Evolutionary conservation across 30 jellyfish, hydroid and myxozoan species (phyloP).

Genomic region (Hydra vulgaris): DNA sequence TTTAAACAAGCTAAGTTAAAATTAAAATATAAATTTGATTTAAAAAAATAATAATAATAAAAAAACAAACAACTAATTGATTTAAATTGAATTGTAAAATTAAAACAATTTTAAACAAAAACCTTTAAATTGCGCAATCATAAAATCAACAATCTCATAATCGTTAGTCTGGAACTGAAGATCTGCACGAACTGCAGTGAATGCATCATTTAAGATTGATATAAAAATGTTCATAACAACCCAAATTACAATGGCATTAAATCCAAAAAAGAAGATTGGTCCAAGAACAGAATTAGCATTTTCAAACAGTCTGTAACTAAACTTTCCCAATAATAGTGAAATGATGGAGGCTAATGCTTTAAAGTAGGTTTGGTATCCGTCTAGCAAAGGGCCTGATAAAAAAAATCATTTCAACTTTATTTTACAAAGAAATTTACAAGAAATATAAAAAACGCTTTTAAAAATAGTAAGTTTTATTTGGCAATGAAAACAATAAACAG

Average conservation of each 20-base stretch:
- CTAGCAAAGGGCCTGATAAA: conserved; percentile 40
- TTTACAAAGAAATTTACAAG: background rate
- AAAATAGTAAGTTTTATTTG: too few relatives aligned
- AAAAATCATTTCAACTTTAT: background rate
- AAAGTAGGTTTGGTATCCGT: conserved; percentile 70
- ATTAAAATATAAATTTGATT: too few relatives aligned
- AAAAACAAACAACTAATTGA: background rate
- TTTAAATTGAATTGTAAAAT: background rate
- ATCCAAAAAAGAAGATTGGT: conserved; percentile 74
- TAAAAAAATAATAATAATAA: too few relatives aligned
- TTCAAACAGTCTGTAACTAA: conserved; percentile 73
- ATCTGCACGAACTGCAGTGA: conserved; percentile 51
- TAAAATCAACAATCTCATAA: conserved; percentile 84
- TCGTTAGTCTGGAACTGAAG: conserved; percentile 60
- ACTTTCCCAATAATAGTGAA: conserved; percentile 87
- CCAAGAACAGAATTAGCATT: conserved; percentile 82
- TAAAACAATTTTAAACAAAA: background rate
- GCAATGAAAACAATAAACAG: too few relatives aligned
- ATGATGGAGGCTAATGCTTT: conserved; percentile 74
- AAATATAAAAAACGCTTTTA: too few relatives aligned
- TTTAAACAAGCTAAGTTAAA: too few relatives aligned
- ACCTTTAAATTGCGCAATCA: conserved; percentile 64
- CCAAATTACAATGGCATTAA: conserved; percentile 85
- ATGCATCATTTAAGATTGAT: conserved; percentile 83
- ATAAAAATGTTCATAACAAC: conserved; percentile 79